Evolutionary conservation across 2,888 invertebrate genomes (phyloP).

Genomic region (Tetheella fluctuosa): DNA sequence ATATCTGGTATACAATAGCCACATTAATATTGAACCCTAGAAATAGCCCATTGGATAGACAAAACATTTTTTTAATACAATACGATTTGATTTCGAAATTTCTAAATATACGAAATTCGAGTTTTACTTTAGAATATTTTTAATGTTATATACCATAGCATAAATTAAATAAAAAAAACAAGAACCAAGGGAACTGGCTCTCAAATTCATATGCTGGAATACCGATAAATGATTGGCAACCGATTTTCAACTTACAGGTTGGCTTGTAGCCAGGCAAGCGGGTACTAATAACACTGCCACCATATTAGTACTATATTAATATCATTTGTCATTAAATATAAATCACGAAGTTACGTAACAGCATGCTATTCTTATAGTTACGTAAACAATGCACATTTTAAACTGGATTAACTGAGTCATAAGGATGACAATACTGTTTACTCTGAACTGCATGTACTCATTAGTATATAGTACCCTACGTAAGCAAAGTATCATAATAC

Average conservation of each 20-base stretch:
- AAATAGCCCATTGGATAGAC: not conserved
- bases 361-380: not conserved
- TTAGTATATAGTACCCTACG: not conserved
- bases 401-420: not conserved
- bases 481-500: slow-evolving; percentile 3
- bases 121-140: no score
- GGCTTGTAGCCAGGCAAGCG: no score
- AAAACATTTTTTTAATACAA: not conserved
- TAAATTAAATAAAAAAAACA: no score
- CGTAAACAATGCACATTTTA: slow-evolving; percentile 4
- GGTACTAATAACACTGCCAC: no score
- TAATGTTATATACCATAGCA: no score
- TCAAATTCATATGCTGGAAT: no score
- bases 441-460: not conserved
- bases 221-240: no score
- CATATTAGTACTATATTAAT: not conserved
- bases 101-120: no score
- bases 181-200: no score
- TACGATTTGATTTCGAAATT: no score
- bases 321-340: not conserved
- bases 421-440: slow-evolving; percentile 4
- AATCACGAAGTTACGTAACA: not conserved
- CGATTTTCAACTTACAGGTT: no score
- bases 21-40: no score
- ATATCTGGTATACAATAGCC: not conserved